Evolutionary conservation across 2,888 invertebrate species (phyloP), one percentile per base, ranked within the genome.

Genomic region (Choristoneura rosaceana): DNA sequence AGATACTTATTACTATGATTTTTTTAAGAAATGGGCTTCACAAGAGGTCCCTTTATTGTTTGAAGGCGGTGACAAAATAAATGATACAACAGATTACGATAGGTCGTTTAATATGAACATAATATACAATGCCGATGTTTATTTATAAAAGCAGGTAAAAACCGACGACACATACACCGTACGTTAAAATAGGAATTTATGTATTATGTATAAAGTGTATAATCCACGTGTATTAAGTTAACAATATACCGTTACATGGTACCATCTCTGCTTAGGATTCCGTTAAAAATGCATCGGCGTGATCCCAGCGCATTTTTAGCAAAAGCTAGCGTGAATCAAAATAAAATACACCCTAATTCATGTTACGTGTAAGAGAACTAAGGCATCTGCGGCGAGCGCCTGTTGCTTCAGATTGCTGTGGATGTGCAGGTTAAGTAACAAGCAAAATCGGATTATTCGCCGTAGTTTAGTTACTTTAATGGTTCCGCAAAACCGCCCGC

Each of bases 121-220:
- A 93, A 92, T 93, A 93, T 93, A 93, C 92, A 93, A 89, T 89
- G 92, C 88, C 84, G 87, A 89, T 87, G 86, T 92, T 92, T 90
- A 91, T 90, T 90, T 92, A 93, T 91, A 93, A 93, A 93, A 93
- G 93, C 93, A 85, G 86, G 88, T 92, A 91, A 87, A 92, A 92
- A 92, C 87, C 84, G 90, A 88, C 87, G 86, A 92, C 89, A 89
- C 87, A 87, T 87, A 88, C 89, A 90, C 90, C 88, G 82, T 87
- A 87, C 87, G 81, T 84, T 89, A 88, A 87, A 87, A 88, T 86
- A 87, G 81, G 85, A 80, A 83, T 85, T 84, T 79, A 80, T 83
- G 83, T 25, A 25, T 25, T 25, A 25, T 25, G 25, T 25, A 25
- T 25, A 25, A 25, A 25, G 25, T 25, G 25, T 78, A 82, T 52